Evolutionary conservation across 1,140 invertebrate species (phyloP).

Genomic region (Tribolium madens): DNA sequence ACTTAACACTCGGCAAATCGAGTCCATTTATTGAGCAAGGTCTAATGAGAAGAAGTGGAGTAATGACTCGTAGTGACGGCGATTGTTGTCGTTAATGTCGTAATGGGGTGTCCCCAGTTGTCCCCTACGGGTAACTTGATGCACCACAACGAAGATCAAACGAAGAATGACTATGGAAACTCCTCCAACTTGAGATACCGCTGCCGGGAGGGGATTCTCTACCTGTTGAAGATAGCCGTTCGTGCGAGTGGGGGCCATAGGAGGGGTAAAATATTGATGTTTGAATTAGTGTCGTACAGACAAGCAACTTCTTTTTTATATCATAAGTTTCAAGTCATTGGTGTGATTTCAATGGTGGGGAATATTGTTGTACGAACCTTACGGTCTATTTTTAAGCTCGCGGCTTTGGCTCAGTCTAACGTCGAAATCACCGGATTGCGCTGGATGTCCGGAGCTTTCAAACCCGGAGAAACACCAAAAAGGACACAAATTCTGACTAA

Average conservation of each 20-base stretch:
- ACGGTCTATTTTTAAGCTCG: slow-evolving; percentile 22
- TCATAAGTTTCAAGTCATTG: slow-evolving; percentile 60
- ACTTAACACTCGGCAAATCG: slow-evolving; percentile 51
- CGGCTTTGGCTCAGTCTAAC: slow-evolving; percentile 2
- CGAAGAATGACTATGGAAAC: slow-evolving; percentile 57
- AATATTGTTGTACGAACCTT: slow-evolving; percentile 28
- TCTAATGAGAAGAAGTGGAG: slow-evolving; percentile 23
- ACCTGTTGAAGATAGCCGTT: slow-evolving; percentile 49
- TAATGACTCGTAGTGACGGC: slow-evolving; percentile 22
- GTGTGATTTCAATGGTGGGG: slow-evolving; percentile 53
- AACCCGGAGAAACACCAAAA: no score
- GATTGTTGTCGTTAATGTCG: slow-evolving; percentile 20
- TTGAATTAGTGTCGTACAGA: slow-evolving; percentile 61
- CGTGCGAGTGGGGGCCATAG: slow-evolving; percentile 50
- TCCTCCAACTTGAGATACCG: slow-evolving; percentile 55
- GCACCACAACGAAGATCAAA: slow-evolving; percentile 51
- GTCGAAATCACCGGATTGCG: background rate
- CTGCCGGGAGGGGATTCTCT: slow-evolving; percentile 51
- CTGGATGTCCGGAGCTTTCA: background rate
- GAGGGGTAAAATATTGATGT: slow-evolving; percentile 61
- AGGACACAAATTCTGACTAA: no score
- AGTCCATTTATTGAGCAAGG: slow-evolving; percentile 32
- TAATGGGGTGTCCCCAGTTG: slow-evolving; percentile 3
- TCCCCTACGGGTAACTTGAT: slow-evolving; percentile 39
- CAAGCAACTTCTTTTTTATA: slow-evolving; percentile 56